Conservation (phyloP, 1,140 invertebrate species). For the Dolichoris vasculosae region DNA sequence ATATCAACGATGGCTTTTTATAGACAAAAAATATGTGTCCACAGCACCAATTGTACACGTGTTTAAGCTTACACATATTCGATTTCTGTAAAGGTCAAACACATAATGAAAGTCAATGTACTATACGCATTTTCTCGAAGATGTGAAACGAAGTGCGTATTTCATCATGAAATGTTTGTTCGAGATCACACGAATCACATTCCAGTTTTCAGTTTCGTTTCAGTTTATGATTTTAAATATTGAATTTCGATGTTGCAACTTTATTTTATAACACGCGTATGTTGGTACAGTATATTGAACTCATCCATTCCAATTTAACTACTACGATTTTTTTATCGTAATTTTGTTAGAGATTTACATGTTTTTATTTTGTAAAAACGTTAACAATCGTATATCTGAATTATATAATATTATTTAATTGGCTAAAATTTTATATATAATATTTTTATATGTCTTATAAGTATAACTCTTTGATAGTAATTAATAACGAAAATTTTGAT, state of each 20-base stretch:
- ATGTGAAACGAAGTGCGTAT: constrained; percentile 17
- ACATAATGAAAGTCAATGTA: constrained; percentile 40
- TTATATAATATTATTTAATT: too few species aligned
- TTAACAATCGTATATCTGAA: too few species aligned
- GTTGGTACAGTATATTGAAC: background rate
- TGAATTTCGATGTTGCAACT: constrained; percentile 34
- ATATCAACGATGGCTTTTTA: background rate
- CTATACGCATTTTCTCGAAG: background rate
- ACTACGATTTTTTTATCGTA: background rate
- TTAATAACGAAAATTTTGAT: too few species aligned
- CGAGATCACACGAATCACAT: background rate
- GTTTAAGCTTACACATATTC: constrained; percentile 24
- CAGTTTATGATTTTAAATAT: constrained; percentile 30
- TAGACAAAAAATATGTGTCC: background rate
- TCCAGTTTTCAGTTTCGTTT: constrained; percentile 10
- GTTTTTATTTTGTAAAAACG: too few species aligned
- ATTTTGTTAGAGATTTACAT: background rate
- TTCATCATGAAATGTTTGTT: constrained; percentile 22
- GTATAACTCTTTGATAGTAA: too few species aligned
- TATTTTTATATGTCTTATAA: too few species aligned
- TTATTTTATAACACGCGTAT: background rate
- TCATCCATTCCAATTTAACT: too few species aligned
- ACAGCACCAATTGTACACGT: background rate
- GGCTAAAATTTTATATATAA: too few species aligned
- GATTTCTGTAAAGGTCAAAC: constrained; percentile 46